These are phyloP conservation scores for Nesogale talazaci DNA, from an alignment of 2,113 vertebrate species.

Conservation along the genomic window DNA sequence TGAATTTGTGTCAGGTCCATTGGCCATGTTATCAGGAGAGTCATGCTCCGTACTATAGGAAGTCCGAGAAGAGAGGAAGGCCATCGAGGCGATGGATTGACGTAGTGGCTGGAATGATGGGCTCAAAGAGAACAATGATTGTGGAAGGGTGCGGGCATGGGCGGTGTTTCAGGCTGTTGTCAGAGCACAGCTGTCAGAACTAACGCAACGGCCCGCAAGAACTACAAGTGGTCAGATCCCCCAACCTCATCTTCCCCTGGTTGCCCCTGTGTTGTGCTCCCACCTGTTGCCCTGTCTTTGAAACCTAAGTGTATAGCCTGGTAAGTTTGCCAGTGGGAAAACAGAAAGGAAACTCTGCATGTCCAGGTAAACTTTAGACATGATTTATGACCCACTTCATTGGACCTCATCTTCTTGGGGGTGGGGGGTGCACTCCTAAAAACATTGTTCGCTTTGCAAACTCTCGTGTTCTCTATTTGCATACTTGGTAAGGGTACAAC, in stretches of 20 bases:
- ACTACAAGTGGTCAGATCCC: background rate
- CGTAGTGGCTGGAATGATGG: too few species aligned
- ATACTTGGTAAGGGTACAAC: background rate
- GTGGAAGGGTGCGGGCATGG: too few species aligned
- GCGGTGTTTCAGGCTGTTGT: too few species aligned
- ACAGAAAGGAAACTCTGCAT: background rate
- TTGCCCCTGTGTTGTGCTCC: background rate
- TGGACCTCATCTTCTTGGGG: too few species aligned
- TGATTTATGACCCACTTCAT: background rate
- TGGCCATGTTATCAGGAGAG: too few species aligned
- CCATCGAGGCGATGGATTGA: too few species aligned
- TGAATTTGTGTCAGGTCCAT: too few species aligned
- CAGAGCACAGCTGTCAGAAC: too few species aligned
- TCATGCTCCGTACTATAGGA: too few species aligned
- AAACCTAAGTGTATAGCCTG: background rate
- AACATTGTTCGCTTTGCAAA: constrained; percentile 26
- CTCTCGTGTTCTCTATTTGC: constrained; percentile 1
- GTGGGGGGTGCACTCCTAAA: background rate
- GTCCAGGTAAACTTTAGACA: constrained; percentile 21
- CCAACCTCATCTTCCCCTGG: background rate
- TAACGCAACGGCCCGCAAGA: too few species aligned
- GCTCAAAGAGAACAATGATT: too few species aligned
- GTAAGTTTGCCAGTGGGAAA: background rate
- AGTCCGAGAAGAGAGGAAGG: too few species aligned
- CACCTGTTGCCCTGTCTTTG: background rate